A percentile compares a stretch with the other conserved stretches of the same genome.
Conservation (phyloP, 2,797 vertebrate genomes). For the Trachops cirrhosus region DNA sequence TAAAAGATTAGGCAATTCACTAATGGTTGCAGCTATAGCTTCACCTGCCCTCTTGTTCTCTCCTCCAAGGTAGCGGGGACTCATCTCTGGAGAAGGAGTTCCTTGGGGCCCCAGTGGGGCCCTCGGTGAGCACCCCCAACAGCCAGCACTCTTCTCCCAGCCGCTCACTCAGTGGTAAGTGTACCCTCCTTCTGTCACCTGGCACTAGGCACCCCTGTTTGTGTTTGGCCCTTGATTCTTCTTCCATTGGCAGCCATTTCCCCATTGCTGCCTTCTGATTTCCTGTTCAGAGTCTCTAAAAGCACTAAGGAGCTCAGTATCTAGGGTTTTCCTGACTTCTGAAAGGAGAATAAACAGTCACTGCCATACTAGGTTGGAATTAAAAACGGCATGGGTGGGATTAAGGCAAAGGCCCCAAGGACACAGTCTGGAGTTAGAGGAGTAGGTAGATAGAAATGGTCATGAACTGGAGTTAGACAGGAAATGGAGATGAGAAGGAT, state of each 20-base stretch:
- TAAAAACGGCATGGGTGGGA: neutral
- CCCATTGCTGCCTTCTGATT: neutral
- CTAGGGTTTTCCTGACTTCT: conserved; percentile 9
- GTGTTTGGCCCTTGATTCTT: neutral
- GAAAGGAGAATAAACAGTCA: neutral
- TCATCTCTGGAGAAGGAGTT: conserved; percentile 94
- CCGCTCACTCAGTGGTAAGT: conserved; percentile 92
- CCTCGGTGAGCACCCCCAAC: conserved; percentile 91
- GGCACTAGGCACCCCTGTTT: neutral
- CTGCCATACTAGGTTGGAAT: neutral
- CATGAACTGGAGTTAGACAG: neutral
- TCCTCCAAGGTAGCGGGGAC: conserved; percentile 91
- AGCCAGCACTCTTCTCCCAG: conserved; percentile 94
- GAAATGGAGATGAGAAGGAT: neutral
- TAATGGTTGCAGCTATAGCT: conserved; percentile 2
- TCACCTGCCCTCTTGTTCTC: conserved; percentile 52
- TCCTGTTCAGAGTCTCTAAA: conserved; percentile 1
- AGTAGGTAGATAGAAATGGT: neutral
- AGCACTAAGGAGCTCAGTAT: neutral
- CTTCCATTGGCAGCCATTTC: conserved; percentile 39
- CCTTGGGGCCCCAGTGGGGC: conserved; percentile 87
- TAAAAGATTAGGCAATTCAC: neutral
- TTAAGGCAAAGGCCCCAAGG: conserved; percentile 14
- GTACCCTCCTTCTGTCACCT: neutral
- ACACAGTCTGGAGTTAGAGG: neutral